A percentile compares a stretch with the other conserved stretches of the same genome.
Evolutionary conservation across 2,888 invertebrate species (phyloP).

Genomic region (Bombylius major): DNA sequence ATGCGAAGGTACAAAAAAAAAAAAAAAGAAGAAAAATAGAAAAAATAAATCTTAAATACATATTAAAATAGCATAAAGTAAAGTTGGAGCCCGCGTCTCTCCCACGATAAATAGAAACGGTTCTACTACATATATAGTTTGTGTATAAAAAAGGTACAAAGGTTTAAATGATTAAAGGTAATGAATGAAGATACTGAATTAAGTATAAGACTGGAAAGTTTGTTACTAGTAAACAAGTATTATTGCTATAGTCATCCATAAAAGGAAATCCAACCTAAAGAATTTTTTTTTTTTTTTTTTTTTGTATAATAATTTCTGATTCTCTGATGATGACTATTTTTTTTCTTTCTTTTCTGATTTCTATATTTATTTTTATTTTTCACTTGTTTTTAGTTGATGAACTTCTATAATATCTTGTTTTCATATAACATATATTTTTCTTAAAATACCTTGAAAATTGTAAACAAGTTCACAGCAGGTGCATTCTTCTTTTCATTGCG

Average conservation of each 20-base stretch:
- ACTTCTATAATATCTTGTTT: too few relatives aligned
- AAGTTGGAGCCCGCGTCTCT: constrained; percentile 2
- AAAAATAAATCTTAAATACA: too few relatives aligned
- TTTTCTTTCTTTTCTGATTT: background rate
- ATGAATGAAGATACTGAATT: too few relatives aligned
- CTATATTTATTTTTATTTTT: too few relatives aligned
- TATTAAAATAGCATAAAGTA: background rate
- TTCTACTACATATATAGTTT: background rate
- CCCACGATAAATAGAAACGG: constrained; percentile 11
- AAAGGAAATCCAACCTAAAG: background rate
- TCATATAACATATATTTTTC: too few relatives aligned
- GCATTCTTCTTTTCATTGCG: constrained; percentile 5
- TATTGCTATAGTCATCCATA: background rate
- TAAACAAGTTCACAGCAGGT: constrained; percentile 15
- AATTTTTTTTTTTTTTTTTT: background rate
- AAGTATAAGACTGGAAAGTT: too few relatives aligned
- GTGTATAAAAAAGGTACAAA: too few relatives aligned
- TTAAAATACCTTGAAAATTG: constrained; percentile 7
- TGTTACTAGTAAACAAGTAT: too few relatives aligned
- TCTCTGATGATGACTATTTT: background rate
- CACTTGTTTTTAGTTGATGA: too few relatives aligned
- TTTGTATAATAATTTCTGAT: background rate
- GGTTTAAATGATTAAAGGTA: too few relatives aligned
- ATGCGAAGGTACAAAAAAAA: too few relatives aligned
- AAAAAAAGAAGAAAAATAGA: too few relatives aligned